These are phyloP conservation scores for Thymelicus lineola DNA, from an alignment of 2,888 invertebrate genomes.

Conservation along the genomic window DNA sequence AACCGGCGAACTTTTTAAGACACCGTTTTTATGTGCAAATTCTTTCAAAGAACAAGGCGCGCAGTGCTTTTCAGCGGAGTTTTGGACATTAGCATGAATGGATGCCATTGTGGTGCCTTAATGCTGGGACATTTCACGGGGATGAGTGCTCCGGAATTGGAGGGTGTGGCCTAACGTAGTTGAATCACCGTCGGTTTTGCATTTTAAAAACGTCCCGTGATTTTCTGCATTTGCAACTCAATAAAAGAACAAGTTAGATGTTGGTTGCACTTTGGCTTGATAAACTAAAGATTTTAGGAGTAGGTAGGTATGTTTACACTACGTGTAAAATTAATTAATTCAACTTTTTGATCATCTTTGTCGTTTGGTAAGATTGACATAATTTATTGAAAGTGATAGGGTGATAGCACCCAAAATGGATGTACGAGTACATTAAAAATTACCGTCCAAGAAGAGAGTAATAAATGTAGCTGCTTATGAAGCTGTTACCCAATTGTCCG, in stretches of 20 bases:
- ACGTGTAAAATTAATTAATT: no score
- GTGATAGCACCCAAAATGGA: no score
- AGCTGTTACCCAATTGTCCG: no score
- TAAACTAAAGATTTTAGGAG: no score
- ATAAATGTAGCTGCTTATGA: no score
- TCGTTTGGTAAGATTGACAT: no score
- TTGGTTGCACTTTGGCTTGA: no score
- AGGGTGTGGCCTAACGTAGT: background rate
- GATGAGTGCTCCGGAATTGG: constrained; percentile 2
- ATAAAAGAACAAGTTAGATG: background rate
- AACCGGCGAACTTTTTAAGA: background rate
- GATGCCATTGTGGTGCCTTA: constrained; percentile 49
- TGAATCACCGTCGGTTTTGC: background rate
- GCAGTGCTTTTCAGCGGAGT: constrained; percentile 37
- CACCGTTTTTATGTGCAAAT: constrained; percentile 3
- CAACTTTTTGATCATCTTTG: no score
- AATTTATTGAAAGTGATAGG: no score
- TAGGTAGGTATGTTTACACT: no score
- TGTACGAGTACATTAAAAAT: no score
- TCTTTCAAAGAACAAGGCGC: constrained; percentile 11
- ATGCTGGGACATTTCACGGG: constrained; percentile 46
- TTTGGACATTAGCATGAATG: constrained; percentile 51
- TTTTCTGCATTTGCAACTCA: background rate
- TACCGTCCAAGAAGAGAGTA: no score
- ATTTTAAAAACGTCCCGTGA: background rate